Evolutionary conservation across 2,113 vertebrate genomes (phyloP), one percentile per base, ranked within the genome.

Genomic region (Atrichornis clamosus): DNA sequence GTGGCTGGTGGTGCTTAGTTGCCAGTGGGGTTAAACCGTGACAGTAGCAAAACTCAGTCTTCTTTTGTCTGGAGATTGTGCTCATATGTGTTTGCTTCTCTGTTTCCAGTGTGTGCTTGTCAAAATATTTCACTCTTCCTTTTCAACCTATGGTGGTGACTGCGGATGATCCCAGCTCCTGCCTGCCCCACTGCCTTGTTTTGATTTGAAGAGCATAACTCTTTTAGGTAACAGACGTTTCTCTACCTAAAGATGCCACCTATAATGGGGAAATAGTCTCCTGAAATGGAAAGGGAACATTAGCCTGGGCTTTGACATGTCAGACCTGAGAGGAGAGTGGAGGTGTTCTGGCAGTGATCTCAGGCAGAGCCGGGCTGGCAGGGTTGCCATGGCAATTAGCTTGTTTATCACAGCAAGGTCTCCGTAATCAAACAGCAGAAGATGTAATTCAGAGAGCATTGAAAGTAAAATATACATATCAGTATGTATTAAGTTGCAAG

Each of bases 321-420:
- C 50, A 82, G 50, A 74, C 70, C 39, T 85, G 58, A 69, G 56
- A 74, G 87, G 32, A 87, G 10, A 86, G 56, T 60, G 58, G 70
- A 92, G 94, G 58, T 27, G 58, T 58, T 95, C 87, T 85, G 44
- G 27, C 26, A 63, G 26, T 0, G 3, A 75, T 65, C 88, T 93
- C 50, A 44, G 68, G 75, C 88, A 95, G 53, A 95, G n/a, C 56
- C 1, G 7, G 76, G 72, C 79, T 96, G 86, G 80, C n/a, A 82
- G 47, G 46, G 93, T 94, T 97, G 78, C 90, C 88, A 95, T 97
- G 90, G 81, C 72, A 96, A 90, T 90, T 37, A 58, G 42, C 50
- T 81, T 87, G 65, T 95, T 95, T 88, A 94, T 93, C 78, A 74
- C 76, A 89, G 92, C 81, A 92, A 69, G 75, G 50, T 65, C 42